These are phyloP conservation scores for Brachyrhaphis roseni DNA, from an alignment of 2,797 vertebrate species.

Conservation along the genomic window DNA sequence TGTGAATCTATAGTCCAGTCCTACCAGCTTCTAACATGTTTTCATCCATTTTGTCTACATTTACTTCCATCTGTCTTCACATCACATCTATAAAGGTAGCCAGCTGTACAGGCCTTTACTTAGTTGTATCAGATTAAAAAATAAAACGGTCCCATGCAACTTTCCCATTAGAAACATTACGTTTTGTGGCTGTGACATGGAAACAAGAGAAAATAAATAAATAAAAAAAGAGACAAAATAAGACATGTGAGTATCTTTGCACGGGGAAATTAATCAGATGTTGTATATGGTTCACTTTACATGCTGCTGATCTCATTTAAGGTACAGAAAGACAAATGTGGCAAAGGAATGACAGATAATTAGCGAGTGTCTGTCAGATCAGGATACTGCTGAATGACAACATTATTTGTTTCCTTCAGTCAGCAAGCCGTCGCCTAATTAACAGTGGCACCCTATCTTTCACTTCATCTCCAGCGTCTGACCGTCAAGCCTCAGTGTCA, in stretches of 20 bases:
- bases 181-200: background rate
- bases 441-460: conserved; percentile 70
- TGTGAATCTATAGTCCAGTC: background rate
- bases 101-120: background rate
- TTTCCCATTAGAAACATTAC: background rate
- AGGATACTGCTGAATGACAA: conserved; percentile 68
- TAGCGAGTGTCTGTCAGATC: conserved; percentile 64
- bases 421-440: conserved; percentile 71
- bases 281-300: background rate
- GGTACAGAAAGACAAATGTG: conserved; percentile 25
- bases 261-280: background rate
- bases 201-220: background rate
- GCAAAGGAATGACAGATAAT: conserved; percentile 53
- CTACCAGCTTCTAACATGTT: background rate
- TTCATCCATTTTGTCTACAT: background rate
- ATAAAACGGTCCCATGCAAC: background rate
- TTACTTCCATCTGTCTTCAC: too few species aligned
- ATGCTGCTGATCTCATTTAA: conserved; percentile 16
- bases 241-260: background rate
- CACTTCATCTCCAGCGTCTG: conserved; percentile 59
- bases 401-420: conserved; percentile 71
- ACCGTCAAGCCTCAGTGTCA: conserved; percentile 61
- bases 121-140: background rate
- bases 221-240: background rate
- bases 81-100: background rate